phyloP scores from a whole-genome alignment of 2,113 vertebrate genomes.

The Tyrannus savana region DNA sequence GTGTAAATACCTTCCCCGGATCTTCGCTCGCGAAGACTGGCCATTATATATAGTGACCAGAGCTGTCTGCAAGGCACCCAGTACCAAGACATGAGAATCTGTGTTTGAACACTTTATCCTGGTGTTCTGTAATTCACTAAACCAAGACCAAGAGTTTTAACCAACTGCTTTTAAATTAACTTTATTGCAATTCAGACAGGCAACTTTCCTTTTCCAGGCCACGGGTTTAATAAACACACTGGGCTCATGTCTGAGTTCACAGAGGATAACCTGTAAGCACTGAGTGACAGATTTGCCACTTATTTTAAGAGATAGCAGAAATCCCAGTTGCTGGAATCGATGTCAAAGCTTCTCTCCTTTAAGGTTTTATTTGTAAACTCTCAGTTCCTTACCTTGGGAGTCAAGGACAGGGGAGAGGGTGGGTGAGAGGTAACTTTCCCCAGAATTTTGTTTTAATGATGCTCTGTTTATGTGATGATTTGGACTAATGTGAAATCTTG shows the following conservation, averaged over 20 bases:
- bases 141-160: background rate
- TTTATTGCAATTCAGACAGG: conserved; percentile 15
- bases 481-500: background rate
- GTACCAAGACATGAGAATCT: background rate
- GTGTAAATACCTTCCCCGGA: no score
- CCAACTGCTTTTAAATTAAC: background rate
- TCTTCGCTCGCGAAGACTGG: no score
- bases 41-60: no score
- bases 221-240: conserved; percentile 1
- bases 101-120: background rate
- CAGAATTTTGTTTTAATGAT: background rate
- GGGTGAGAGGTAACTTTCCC: background rate
- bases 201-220: conserved; percentile 6
- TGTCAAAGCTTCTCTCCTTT: conserved; percentile 2
- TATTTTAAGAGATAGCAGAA: conserved; percentile 33
- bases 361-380: conserved; percentile 1
- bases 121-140: conserved; percentile 34
- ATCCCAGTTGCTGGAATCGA: background rate
- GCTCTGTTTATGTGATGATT: background rate
- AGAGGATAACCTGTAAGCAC: conserved; percentile 44
- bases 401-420: background rate
- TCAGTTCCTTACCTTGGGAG: background rate
- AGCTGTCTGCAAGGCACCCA: background rate
- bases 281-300: conserved; percentile 32
- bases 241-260: conserved; percentile 46